A percentile compares a stretch with the other conserved stretches of the same genome.
These are phyloP conservation scores for Diadema setosum DNA, from an alignment of 35 echinoderm and acorn worm species.

Conservation along the genomic window DNA sequence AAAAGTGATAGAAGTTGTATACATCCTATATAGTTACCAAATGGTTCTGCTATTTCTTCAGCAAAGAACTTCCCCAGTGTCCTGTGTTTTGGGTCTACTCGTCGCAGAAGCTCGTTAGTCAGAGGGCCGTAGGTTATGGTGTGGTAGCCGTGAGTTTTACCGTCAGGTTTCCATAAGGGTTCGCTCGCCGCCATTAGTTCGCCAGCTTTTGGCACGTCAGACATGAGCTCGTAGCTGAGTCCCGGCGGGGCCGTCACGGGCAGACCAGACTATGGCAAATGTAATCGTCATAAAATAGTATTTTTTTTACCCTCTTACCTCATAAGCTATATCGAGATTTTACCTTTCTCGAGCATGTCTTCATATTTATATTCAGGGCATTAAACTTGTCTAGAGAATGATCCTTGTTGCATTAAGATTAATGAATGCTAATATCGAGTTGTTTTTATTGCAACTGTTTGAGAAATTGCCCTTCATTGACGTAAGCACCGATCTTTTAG, in stretches of 20 bases:
- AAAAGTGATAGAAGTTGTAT: too few species aligned
- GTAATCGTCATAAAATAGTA: background rate
- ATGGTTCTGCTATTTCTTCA: slow-evolving; percentile 67
- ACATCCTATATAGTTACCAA: slow-evolving; percentile 76
- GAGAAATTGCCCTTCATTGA: too few species aligned
- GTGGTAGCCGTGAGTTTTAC: slow-evolving; percentile 67
- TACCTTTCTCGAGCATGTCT: too few species aligned
- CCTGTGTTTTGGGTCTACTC: slow-evolving; percentile 69
- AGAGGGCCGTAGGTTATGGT: slow-evolving; percentile 50
- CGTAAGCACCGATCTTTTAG: too few species aligned
- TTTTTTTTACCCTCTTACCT: too few species aligned
- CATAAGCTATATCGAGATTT: too few species aligned
- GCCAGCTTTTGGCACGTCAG: slow-evolving; percentile 22
- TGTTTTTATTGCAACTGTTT: too few species aligned
- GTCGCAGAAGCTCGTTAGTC: slow-evolving; percentile 21
- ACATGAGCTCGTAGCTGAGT: slow-evolving; percentile 16
- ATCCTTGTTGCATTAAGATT: too few species aligned
- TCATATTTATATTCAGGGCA: too few species aligned
- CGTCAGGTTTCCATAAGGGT: slow-evolving; percentile 59
- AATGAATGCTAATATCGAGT: too few species aligned
- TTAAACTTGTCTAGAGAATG: too few species aligned
- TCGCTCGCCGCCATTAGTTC: slow-evolving; percentile 12
- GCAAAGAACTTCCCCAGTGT: slow-evolving; percentile 73
- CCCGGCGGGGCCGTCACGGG: background rate
- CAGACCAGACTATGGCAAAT: background rate